Percentiles rank a stretch among this genome's conserved stretches.
Conservation (phyloP, 37 sponge, comb jelly and placozoan genomes). For the Petrosia ficiformis region DNA sequence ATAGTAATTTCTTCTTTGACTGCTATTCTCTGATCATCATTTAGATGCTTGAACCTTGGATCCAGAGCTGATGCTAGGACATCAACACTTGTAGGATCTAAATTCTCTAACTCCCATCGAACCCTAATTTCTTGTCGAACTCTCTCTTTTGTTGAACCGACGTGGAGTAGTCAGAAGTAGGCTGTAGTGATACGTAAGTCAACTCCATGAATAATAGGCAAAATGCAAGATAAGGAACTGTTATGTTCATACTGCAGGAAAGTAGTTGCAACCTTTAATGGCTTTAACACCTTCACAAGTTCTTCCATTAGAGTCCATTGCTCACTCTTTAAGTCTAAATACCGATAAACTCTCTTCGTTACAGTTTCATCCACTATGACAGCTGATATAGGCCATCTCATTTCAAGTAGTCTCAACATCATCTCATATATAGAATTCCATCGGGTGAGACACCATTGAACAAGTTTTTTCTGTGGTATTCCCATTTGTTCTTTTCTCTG, state of each 20-base stretch:
- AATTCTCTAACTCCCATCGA: not conserved
- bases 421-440: conserved; percentile 33
- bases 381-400: conserved; percentile 29
- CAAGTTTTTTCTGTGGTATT: not conserved
- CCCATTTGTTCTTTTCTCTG: conserved; percentile 21
- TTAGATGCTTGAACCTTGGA: too few species aligned
- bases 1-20: too few species aligned
- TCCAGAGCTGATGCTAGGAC: not conserved
- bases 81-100: not conserved
- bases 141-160: not conserved
- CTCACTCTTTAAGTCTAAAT: conserved; percentile 3
- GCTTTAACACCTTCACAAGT: conserved; percentile 2
- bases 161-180: not conserved
- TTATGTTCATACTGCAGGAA: conserved; percentile 17
- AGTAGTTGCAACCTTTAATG: conserved; percentile 11
- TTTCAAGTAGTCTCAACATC: conserved; percentile 8
- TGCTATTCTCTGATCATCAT: too few species aligned
- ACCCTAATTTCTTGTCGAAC: not conserved
- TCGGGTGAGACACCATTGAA: conserved; percentile 9
- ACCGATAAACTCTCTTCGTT: conserved; percentile 8
- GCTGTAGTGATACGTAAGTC: not conserved
- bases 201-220: conserved; percentile 11
- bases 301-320: conserved; percentile 7
- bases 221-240: not conserved
- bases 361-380: conserved; percentile 29